phyloP scores from a whole-genome alignment of 2,888 invertebrate species.

The Meganola albula region DNA sequence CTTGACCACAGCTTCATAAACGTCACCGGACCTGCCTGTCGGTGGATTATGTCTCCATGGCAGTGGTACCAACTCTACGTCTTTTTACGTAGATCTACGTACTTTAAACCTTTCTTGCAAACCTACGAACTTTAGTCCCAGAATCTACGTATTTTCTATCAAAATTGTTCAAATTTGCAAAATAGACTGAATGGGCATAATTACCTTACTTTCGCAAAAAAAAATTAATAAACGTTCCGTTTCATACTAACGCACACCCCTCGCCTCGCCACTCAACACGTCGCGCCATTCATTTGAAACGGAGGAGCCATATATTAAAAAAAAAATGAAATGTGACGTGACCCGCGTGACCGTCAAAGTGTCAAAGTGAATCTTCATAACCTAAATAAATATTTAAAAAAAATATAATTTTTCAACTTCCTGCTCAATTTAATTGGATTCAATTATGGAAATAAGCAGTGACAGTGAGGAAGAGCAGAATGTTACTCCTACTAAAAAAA shows the following conservation, averaged over 20 bases:
- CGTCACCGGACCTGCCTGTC: too few relatives aligned
- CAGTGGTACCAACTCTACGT: too few relatives aligned
- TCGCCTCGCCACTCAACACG: constrained; percentile 1
- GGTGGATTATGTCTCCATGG: too few relatives aligned
- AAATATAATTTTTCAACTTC: constrained; percentile 1
- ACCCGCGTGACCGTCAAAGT: not conserved
- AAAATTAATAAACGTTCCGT: constrained; percentile 1
- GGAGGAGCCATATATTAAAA: too few relatives aligned
- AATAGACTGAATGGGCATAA: constrained; percentile 1
- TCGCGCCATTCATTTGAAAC: constrained; percentile 1
- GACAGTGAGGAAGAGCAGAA: constrained; percentile 3
- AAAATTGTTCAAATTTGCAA: too few relatives aligned
- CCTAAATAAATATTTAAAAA: too few relatives aligned
- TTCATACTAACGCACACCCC: constrained; percentile 1
- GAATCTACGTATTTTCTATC: too few relatives aligned
- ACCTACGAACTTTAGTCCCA: too few relatives aligned
- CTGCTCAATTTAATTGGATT: constrained; percentile 8
- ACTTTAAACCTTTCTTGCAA: too few relatives aligned
- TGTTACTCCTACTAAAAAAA: constrained; percentile 1
- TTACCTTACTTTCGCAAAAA: not conserved
- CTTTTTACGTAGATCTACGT: too few relatives aligned
- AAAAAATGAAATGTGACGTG: not conserved
- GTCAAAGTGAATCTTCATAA: constrained; percentile 1
- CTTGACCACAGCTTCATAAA: too few relatives aligned
- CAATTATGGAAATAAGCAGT: constrained; percentile 5